Evolutionary conservation across 2,888 invertebrate genomes (phyloP).

Genomic region (Nemurella pictetii): DNA sequence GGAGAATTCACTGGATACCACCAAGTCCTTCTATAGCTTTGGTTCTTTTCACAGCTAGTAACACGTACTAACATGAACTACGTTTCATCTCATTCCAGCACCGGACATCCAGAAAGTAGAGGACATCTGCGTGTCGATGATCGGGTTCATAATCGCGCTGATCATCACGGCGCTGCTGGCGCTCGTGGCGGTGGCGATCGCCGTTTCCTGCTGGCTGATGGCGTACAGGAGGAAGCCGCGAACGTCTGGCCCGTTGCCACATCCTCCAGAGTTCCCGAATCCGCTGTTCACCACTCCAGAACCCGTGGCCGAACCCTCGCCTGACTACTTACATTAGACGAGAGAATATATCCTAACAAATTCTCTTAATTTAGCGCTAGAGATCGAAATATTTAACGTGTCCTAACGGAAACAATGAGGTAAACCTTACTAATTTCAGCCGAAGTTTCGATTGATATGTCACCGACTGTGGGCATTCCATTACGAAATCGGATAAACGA

Average conservation of each 20-base stretch:
- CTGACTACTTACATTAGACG: slow-evolving; percentile 65
- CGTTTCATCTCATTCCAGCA: slow-evolving; percentile 51
- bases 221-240: slow-evolving; percentile 88
- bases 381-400: slow-evolving; percentile 9
- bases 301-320: slow-evolving; percentile 79
- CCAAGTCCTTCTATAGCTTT: too few species aligned
- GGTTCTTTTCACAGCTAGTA: too few species aligned
- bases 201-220: slow-evolving; percentile 94
- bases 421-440: neutral
- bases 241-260: slow-evolving; percentile 85
- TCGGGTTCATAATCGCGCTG: slow-evolving; percentile 88
- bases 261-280: slow-evolving; percentile 94
- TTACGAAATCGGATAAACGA: neutral
- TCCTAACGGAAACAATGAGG: neutral
- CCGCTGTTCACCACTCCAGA: slow-evolving; percentile 85
- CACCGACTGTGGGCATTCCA: neutral
- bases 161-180: slow-evolving; percentile 90
- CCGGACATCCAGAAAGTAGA: slow-evolving; percentile 63
- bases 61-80: too few species aligned
- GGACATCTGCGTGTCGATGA: slow-evolving; percentile 92
- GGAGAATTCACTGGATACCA: too few species aligned
- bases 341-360: neutral
- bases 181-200: slow-evolving; percentile 90
- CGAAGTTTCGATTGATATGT: neutral
- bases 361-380: slow-evolving; percentile 20